Conservation (phyloP, 2,888 invertebrate genomes). For the Tenthredo scrophulariae region DNA sequence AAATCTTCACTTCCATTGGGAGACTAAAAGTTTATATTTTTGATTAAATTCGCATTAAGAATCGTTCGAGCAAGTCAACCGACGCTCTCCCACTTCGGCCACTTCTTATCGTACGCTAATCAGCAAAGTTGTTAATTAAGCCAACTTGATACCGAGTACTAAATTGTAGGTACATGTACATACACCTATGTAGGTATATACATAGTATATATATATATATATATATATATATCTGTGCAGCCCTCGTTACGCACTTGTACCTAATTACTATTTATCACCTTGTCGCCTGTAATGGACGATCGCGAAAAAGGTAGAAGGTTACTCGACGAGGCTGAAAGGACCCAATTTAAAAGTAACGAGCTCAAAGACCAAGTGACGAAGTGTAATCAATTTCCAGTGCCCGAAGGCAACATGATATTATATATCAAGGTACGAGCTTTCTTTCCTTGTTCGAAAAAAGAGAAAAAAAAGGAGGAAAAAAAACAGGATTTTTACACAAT, state of each 20-base stretch:
- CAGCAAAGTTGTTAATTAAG: conserved; percentile 49
- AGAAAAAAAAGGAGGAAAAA: not conserved
- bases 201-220: not conserved
- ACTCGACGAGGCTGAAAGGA: conserved; percentile 29
- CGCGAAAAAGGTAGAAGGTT: not conserved
- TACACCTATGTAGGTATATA: not conserved
- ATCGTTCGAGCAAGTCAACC: conserved; percentile 35
- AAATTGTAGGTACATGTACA: not conserved
- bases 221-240: not conserved
- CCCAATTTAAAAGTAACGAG: conserved; percentile 49
- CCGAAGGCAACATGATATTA: conserved; percentile 13
- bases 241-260: conserved; percentile 24
- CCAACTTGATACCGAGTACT: conserved; percentile 7
- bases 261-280: conserved; percentile 50
- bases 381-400: conserved; percentile 60
- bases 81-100: not conserved
- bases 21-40: conserved; percentile 10
- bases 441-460: not conserved
- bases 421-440: not conserved
- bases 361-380: conserved; percentile 56
- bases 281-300: conserved; percentile 18
- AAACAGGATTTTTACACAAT: not conserved
- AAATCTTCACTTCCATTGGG: not conserved
- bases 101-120: conserved; percentile 27
- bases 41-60: conserved; percentile 30